These are phyloP conservation scores for Spodoptera litura DNA, from an alignment of 1,140 invertebrate species.

Conservation along the genomic window DNA sequence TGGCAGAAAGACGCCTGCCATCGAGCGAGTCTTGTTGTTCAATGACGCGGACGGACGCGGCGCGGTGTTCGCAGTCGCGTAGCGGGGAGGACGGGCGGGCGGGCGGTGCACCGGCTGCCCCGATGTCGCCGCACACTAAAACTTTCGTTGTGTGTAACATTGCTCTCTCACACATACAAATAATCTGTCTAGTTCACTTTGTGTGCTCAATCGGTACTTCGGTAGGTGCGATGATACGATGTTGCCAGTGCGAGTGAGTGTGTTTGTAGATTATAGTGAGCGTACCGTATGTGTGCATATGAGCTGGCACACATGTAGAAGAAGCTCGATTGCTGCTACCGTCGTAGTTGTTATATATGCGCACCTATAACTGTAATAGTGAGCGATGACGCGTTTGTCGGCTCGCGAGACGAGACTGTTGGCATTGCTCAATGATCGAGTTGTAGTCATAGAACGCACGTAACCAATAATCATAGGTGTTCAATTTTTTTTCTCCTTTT, in stretches of 20 bases:
- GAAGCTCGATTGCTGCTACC: slow-evolving; percentile 76
- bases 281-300: slow-evolving; percentile 70
- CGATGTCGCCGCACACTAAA: slow-evolving; percentile 79
- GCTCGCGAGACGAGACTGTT: slow-evolving; percentile 85
- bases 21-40: slow-evolving; percentile 85
- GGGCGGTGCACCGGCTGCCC: slow-evolving; percentile 83
- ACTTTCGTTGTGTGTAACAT: slow-evolving; percentile 59
- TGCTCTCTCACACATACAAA: slow-evolving; percentile 65
- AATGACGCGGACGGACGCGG: slow-evolving; percentile 83
- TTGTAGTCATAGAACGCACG: slow-evolving; percentile 79
- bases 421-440: slow-evolving; percentile 85
- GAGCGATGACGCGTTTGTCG: slow-evolving; percentile 85
- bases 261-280: slow-evolving; percentile 66
- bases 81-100: slow-evolving; percentile 79
- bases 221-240: slow-evolving; percentile 67
- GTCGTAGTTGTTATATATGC: slow-evolving; percentile 78
- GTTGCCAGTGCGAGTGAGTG: slow-evolving; percentile 60
- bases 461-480: slow-evolving; percentile 65
- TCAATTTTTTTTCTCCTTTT: slow-evolving; percentile 11
- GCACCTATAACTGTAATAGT: slow-evolving; percentile 84
- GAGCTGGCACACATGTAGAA: slow-evolving; percentile 71
- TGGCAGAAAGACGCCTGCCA: slow-evolving; percentile 84
- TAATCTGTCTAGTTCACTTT: slow-evolving; percentile 77
- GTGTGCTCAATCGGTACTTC: slow-evolving; percentile 75
- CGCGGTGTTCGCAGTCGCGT: slow-evolving; percentile 83